Percentiles rank a stretch among this genome's conserved stretches.
Conservation (phyloP, 2,113 vertebrate species). For the Seriola rivoliana region DNA sequence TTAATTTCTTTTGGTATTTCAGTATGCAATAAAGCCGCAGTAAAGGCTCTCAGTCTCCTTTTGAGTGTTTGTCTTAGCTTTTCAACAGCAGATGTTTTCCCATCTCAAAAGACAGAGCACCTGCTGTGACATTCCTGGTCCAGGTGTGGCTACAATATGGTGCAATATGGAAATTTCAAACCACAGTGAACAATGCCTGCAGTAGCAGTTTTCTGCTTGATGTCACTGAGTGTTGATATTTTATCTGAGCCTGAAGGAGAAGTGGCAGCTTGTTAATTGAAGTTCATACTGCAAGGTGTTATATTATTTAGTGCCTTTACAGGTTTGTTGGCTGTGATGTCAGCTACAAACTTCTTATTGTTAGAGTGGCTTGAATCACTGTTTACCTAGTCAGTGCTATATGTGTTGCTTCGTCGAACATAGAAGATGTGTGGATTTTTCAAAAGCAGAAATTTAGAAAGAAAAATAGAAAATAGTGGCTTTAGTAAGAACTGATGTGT, state of each 20-base stretch:
- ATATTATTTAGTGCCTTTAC: background rate
- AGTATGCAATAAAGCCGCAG: background rate
- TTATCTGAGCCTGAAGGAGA: background rate
- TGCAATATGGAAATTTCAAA: slow-evolving; percentile 19
- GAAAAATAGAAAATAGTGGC: background rate
- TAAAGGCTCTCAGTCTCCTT: background rate
- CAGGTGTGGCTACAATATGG: slow-evolving; percentile 22
- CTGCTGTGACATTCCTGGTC: slow-evolving; percentile 46
- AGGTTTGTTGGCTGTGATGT: background rate
- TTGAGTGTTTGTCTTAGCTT: background rate
- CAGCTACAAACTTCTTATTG: background rate
- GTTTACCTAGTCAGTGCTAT: background rate
- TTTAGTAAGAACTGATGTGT: background rate
- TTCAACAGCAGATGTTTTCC: slow-evolving; percentile 7
- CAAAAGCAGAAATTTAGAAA: background rate
- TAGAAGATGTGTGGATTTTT: background rate
- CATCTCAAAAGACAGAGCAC: slow-evolving; percentile 9
- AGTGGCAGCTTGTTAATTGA: background rate
- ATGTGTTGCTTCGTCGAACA: background rate
- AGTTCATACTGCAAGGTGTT: background rate
- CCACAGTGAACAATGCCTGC: background rate
- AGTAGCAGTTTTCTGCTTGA: background rate
- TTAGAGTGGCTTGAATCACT: background rate
- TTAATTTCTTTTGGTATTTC: background rate
- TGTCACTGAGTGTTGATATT: background rate